Evolutionary conservation across 2,888 invertebrate species (phyloP).

Genomic region (Ditylenchus weischeri): DNA sequence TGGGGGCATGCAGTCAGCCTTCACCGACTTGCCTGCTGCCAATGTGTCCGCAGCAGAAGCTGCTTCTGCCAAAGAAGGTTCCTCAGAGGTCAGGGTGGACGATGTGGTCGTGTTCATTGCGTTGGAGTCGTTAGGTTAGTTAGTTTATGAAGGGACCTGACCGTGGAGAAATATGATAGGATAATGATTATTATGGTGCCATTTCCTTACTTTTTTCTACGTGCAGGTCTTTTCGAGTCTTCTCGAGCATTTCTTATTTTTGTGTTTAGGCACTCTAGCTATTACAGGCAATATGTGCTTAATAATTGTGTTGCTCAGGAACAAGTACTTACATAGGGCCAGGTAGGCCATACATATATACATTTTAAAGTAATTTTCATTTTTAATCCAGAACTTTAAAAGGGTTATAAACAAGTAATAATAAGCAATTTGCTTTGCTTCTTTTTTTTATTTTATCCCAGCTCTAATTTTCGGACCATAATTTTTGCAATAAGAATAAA

Average conservation of each 20-base stretch:
- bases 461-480: no score
- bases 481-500: constrained; percentile 27
- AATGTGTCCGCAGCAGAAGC: neutral
- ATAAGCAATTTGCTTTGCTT: no score
- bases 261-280: constrained; percentile 41
- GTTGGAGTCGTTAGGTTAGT: constrained; percentile 28
- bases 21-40: no score
- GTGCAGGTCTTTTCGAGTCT: neutral
- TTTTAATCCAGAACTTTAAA: no score
- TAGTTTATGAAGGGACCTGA: neutral
- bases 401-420: no score
- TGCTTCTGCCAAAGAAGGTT: neutral
- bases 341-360: constrained; percentile 36
- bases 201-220: no score
- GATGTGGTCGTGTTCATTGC: constrained; percentile 31
- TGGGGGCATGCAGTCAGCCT: no score
- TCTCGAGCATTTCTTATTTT: constrained; percentile 10
- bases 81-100: constrained; percentile 5
- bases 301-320: constrained; percentile 48
- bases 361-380: no score
- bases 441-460: neutral
- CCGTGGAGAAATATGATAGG: no score
- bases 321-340: constrained; percentile 52
- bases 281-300: constrained; percentile 51
- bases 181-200: no score